Percentiles rank a stretch among this genome's conserved stretches.
These are phyloP conservation scores for Tragelaphus buxtoni DNA, from an alignment of 2,113 vertebrate genomes.

Conservation along the genomic window DNA sequence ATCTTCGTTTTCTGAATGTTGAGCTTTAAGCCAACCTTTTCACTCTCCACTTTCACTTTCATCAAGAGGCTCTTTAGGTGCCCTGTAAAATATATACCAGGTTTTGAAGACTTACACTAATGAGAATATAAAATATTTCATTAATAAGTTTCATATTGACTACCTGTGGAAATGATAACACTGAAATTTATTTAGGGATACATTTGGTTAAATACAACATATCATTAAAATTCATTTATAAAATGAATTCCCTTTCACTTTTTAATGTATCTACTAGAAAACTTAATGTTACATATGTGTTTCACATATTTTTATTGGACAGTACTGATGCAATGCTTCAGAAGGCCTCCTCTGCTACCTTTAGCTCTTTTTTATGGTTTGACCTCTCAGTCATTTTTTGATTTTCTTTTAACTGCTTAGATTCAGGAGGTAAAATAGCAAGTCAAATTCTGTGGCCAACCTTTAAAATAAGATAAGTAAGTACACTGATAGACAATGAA, in stretches of 20 bases:
- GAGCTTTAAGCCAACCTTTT: no score
- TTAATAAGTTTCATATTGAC: not conserved
- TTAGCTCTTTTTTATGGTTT: not conserved
- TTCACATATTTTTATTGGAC: not conserved
- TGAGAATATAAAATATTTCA: not conserved
- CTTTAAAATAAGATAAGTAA: not conserved
- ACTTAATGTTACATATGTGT: not conserved
- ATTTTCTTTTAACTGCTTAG: not conserved
- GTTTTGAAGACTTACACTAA: not conserved
- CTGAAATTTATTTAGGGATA: not conserved
- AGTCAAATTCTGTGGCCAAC: not conserved
- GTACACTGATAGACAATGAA: not conserved
- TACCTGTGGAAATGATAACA: not conserved
- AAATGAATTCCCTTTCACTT: not conserved
- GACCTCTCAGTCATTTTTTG: not conserved
- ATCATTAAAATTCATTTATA: not conserved
- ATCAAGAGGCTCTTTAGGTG: not conserved
- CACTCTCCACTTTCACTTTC: no score
- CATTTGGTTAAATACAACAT: not conserved
- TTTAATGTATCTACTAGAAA: not conserved
- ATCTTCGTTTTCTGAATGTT: no score
- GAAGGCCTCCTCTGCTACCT: not conserved
- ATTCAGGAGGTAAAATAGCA: slow-evolving; percentile 1
- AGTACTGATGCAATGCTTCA: not conserved
- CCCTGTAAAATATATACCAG: not conserved